Evolutionary conservation across 2,888 invertebrate species (phyloP), one percentile per base, ranked within the genome.

Genomic region (Hydrotaea cyrtoneurina): DNA sequence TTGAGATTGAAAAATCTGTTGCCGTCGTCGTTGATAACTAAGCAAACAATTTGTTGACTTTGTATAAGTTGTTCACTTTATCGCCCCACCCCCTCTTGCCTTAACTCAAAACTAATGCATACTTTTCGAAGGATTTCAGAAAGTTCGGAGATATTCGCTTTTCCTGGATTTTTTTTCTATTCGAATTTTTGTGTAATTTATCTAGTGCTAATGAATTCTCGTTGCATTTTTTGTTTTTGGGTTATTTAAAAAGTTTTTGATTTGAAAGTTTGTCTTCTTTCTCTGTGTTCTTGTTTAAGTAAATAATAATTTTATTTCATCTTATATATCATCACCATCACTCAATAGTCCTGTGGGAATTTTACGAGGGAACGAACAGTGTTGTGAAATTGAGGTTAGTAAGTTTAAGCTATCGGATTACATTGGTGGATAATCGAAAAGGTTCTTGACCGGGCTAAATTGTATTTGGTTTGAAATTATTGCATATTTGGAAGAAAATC

Each of bases 231-330:
- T 73, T 78, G 66, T 73, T 81, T 79, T 69, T 17, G 66, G 76
- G 69, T 82, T 81, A 80, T 84, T 75, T 74, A 55, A 78, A 71
- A 83, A 84, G 64, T 71, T 80, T 75, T 80, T 75, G 79, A 82
- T 85, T 85, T 79, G 66, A 76, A 82, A 82, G 79, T 85, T 82
- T 73, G 17, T 64, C 39, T 64, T 36, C 64, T 13, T 39, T 64
- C 39, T 36, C 15, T 43, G 3, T 66, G 17, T 59, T 59, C 59
- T 23, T 19, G 13, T 66, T 66, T 79, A 82, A 85, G 85, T 82
- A 85, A 85, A 85, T 82, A 85, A 78, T 82, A 82, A 85, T 82
- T 85, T 79, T 80, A 84, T 78, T 80, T 80, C 57, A 78, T 43
- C 21, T 85, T 43, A 76, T 79, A 81, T 82, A 81, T 66, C 85